Conservation (phyloP, 2,113 vertebrate species). For the Struthidea cinerea region DNA sequence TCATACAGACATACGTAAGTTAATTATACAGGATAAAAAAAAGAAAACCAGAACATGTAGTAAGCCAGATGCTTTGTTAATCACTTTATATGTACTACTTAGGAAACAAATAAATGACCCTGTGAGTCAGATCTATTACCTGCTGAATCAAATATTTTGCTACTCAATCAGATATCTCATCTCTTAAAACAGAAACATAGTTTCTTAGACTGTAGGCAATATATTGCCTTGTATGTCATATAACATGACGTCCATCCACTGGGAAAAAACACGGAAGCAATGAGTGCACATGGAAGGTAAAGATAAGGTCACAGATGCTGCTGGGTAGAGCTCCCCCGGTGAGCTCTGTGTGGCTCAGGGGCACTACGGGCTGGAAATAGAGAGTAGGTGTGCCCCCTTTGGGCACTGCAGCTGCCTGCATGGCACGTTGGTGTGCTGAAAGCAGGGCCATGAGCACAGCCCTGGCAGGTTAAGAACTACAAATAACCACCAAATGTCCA, state of each 20-base stretch:
- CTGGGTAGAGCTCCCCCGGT: background rate
- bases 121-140: background rate
- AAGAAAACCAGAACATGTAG: background rate
- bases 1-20: background rate
- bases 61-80: background rate
- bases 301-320: background rate
- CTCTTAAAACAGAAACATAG: background rate
- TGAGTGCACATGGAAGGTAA: background rate
- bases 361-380: background rate
- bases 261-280: background rate
- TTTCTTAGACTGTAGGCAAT: background rate
- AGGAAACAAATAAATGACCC: background rate
- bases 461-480: background rate
- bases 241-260: background rate
- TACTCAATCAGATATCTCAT: background rate
- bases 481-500: background rate
- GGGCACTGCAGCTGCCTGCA: background rate
- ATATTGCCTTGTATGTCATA: background rate
- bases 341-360: background rate
- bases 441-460: background rate
- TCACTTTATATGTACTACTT: background rate
- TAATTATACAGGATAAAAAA: background rate
- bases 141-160: background rate
- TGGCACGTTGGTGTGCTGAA: fast-evolving
- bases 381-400: background rate